phyloP scores from a whole-genome alignment of 2,888 invertebrate species.

The Orthosia gothica region DNA sequence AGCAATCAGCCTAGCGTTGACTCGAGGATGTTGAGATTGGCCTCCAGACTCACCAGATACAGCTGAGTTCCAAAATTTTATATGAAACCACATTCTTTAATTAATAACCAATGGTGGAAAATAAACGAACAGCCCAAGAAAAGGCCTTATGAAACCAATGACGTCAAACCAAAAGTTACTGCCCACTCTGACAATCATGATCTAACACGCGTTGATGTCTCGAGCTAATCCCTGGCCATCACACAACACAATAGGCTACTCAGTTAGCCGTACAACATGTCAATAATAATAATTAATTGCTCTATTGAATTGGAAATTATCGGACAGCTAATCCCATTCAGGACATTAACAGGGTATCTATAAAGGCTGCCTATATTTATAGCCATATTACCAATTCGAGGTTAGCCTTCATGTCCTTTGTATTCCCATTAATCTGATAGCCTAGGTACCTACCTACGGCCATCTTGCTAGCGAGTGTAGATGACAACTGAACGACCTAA shows the following conservation, averaged over 20 bases:
- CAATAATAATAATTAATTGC: constrained; percentile 48
- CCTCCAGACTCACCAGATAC: too few species aligned
- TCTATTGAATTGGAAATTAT: constrained; percentile 49
- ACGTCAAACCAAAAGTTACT: background rate
- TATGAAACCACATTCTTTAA: too few species aligned
- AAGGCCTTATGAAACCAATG: background rate
- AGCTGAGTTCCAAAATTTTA: too few species aligned
- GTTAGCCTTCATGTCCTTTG: constrained; percentile 16
- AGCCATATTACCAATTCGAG: constrained; percentile 6
- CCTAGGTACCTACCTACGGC: constrained; percentile 16
- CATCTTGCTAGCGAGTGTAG: constrained; percentile 51
- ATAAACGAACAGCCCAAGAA: background rate
- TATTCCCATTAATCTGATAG: constrained; percentile 35
- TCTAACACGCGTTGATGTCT: background rate
- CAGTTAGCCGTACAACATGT: constrained; percentile 27
- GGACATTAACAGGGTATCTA: background rate
- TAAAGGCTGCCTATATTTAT: background rate
- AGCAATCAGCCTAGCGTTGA: too few species aligned
- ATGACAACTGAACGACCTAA: constrained; percentile 58
- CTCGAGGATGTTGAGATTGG: too few species aligned
- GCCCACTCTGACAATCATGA: background rate
- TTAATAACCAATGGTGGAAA: background rate
- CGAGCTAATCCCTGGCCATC: background rate
- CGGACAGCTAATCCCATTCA: constrained; percentile 21
- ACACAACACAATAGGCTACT: constrained; percentile 21